Evolutionary conservation across 2,888 invertebrate species (phyloP), one percentile per base, ranked within the genome.

Genomic region (Mythimna lalbum): DNA sequence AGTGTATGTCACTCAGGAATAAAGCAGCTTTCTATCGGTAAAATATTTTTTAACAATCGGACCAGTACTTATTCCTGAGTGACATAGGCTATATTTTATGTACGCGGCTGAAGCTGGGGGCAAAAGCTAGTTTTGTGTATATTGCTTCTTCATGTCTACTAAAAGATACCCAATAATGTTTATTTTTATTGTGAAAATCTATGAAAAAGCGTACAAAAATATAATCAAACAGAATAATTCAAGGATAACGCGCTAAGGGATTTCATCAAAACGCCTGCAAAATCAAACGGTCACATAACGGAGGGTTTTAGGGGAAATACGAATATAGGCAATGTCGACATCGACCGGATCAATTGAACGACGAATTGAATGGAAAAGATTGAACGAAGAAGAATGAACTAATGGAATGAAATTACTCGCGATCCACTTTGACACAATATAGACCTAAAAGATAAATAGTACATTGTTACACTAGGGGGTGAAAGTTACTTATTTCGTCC

Each of bases 241-340:
- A 53, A 31, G 36, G n/a, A 49, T 61, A 60, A 69, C 19, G 36
- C 56, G 63, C 43, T 23, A 23, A 50, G 66, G 53, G 60, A 65
- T 64, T 80, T 49, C n/a, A 2, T 52, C 61, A 49, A 33, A 63
- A 52, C 63, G 69, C 70, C 64, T 70, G 50, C 50, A 64, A 76
- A 71, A 71, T 79, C 71, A 76, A 80, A 80, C 65, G 56, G 50
- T 57, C 53, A 57, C 55, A 64, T 69, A 64, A 53, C 39, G 2
- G 21, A 39, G 31, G 47, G 60, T 52, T 70, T 70, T 72, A 55
- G 63, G 27, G 61, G 43, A 75, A 64, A 76, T 62, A 62, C 52
- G 67, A 63, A 75, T 68, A 73, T 61, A 76, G n/a, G 47, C 31
- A 47, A 61, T 73, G 77, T 73, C 63, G 68, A 79, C 53, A 64